These are phyloP conservation scores for Orchesellides sinensis DNA, from an alignment of 2,888 invertebrate species.

Conservation along the genomic window DNA sequence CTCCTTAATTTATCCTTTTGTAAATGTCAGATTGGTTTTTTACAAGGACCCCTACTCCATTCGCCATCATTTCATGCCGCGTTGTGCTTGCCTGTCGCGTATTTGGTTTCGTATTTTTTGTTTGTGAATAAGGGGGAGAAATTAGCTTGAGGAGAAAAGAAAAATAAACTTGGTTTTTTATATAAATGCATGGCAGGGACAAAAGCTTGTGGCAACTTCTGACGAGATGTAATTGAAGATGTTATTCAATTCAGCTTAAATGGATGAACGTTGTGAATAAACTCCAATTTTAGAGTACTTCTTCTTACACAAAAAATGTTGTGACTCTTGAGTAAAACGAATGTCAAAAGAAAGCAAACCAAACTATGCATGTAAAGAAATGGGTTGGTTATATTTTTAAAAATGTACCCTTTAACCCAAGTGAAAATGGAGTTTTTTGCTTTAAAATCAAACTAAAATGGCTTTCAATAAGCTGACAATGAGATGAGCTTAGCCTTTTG, in stretches of 20 bases:
- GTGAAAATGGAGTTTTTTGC: too few species aligned
- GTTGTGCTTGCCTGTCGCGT: constrained; percentile 3
- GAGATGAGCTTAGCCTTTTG: too few species aligned
- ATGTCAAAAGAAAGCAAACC: too few species aligned
- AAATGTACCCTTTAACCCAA: too few species aligned
- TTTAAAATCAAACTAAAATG: too few species aligned
- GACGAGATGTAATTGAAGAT: too few species aligned
- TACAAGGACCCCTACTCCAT: constrained; percentile 22
- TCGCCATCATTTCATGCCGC: constrained; percentile 19
- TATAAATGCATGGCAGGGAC: background rate
- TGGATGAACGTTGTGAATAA: background rate
- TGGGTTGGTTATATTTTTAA: too few species aligned
- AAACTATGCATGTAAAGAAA: too few species aligned
- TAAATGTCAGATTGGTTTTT: constrained; percentile 61
- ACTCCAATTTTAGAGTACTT: background rate
- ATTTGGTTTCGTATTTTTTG: constrained; percentile 27
- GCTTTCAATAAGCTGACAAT: too few species aligned
- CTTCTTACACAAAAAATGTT: background rate
- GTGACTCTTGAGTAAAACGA: background rate
- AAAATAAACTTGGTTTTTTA: background rate
- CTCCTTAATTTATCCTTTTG: constrained; percentile 61
- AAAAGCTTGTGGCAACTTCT: too few species aligned
- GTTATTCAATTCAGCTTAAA: too few species aligned
- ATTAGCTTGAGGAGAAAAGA: constrained; percentile 45
- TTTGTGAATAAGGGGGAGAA: constrained; percentile 43